phyloP scores from a whole-genome alignment of 2,888 invertebrate species.

The Rhingia rostrata region DNA sequence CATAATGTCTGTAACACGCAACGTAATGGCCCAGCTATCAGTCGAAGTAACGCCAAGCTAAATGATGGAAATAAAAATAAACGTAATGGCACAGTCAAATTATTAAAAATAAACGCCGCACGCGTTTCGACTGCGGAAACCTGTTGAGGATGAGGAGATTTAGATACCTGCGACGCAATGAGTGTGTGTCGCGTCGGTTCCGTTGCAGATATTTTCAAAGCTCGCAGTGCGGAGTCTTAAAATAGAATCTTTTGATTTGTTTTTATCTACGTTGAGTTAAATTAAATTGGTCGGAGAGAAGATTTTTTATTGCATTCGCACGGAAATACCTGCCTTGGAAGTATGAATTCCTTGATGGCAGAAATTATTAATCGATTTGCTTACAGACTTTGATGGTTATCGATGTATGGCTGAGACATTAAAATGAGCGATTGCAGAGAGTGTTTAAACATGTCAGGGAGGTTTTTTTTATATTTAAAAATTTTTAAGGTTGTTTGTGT shows the following conservation, averaged over 20 bases:
- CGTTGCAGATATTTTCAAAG: constrained; percentile 37
- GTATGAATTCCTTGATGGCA: constrained; percentile 4
- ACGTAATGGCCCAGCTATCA: neutral
- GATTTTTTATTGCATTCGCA: constrained; percentile 9
- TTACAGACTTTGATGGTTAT: constrained; percentile 21
- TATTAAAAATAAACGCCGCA: constrained; percentile 34
- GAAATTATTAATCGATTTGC: constrained; percentile 24
- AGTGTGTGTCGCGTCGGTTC: constrained; percentile 3
- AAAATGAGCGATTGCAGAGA: constrained; percentile 13
- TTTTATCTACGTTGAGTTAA: constrained; percentile 28
- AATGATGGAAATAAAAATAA: neutral
- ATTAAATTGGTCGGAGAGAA: constrained; percentile 45
- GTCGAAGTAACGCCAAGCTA: neutral
- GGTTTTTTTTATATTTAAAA: constrained; percentile 18
- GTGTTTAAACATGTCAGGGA: constrained; percentile 3
- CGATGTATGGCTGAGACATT: constrained; percentile 8
- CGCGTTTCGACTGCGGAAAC: constrained; percentile 43
- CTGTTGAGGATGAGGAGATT: constrained; percentile 38
- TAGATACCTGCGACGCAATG: neutral
- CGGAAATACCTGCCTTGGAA: constrained; percentile 3
- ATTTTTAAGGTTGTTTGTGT: neutral
- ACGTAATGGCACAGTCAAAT: constrained; percentile 13
- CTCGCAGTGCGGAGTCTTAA: constrained; percentile 1
- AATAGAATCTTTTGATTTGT: constrained; percentile 23
- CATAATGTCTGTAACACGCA: too few relatives aligned